Conservation (phyloP, 2,797 vertebrate genomes). For the Sebastes alutus region DNA sequence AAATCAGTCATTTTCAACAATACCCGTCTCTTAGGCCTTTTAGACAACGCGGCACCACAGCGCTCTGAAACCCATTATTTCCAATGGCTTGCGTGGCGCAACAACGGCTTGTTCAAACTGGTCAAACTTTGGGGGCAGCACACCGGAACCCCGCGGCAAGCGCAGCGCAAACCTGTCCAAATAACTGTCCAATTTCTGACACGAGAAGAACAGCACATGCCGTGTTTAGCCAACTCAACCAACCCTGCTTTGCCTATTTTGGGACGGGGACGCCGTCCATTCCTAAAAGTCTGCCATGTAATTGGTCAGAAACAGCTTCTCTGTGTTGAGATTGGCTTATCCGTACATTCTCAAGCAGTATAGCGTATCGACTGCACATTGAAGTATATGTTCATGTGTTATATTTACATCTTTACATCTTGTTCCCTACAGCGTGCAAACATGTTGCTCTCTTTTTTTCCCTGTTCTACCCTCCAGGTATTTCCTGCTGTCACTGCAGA, state of each 20-base stretch:
- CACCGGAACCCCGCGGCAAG: too few relatives aligned
- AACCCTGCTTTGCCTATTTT: neutral
- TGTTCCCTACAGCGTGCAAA: conserved; percentile 1
- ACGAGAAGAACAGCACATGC: neutral
- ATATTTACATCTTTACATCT: conserved; percentile 5
- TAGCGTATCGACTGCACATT: neutral
- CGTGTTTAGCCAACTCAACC: neutral
- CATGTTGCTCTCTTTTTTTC: neutral
- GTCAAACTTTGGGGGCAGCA: too few relatives aligned
- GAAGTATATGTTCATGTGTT: neutral
- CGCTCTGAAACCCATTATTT: too few relatives aligned
- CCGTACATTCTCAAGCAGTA: neutral
- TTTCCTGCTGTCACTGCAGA: conserved; percentile 47
- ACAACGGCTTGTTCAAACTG: too few relatives aligned
- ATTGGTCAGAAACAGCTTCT: neutral
- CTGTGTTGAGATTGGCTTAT: neutral
- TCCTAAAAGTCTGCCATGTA: neutral
- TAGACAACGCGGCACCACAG: too few relatives aligned
- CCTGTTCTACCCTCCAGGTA: conserved; percentile 34
- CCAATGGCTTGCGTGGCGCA: too few relatives aligned
- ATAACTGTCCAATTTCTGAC: neutral
- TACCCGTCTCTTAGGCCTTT: neutral
- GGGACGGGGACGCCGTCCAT: neutral
- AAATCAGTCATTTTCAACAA: neutral
- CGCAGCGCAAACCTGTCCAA: too few relatives aligned